Percentiles rank a stretch among this genome's conserved stretches.
Conservation (phyloP, 2,888 invertebrate species). For the Drosophila recens region DNA sequence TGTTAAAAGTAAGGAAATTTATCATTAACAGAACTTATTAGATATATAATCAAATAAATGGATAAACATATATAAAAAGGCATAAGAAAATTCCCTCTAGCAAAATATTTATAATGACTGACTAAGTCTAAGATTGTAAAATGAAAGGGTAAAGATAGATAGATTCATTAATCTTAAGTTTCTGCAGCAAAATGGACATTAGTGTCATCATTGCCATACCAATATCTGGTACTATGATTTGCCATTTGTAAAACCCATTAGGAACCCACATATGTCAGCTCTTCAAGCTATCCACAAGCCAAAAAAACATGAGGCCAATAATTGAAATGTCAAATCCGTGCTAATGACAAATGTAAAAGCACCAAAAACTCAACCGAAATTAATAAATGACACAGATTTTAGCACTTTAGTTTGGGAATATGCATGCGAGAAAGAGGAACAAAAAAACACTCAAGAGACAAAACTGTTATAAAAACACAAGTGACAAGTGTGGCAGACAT, state of each 20-base stretch:
- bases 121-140: background rate
- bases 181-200: constrained; percentile 25
- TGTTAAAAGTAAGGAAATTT: no score
- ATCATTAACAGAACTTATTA: no score
- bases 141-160: constrained; percentile 3
- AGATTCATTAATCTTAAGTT: constrained; percentile 21
- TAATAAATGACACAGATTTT: constrained; percentile 79
- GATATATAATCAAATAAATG: no score
- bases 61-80: no score
- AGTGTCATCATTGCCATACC: constrained; percentile 41
- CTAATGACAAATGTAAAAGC: constrained; percentile 74
- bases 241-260: constrained; percentile 48
- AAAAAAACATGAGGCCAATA: constrained; percentile 52
- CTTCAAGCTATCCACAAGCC: constrained; percentile 11
- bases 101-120: no score
- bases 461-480: constrained; percentile 78
- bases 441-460: constrained; percentile 55
- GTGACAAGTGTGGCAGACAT: constrained; percentile 80
- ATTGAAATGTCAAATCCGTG: constrained; percentile 77
- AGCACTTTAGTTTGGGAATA: constrained; percentile 65
- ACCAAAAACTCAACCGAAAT: constrained; percentile 52
- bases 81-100: no score
- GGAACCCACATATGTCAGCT: constrained; percentile 48
- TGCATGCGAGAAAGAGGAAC: constrained; percentile 5
- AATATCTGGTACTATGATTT: constrained; percentile 27